These are phyloP conservation scores for Gonatopus flavifemur DNA, from an alignment of 1,140 invertebrate species.

Conservation along the genomic window DNA sequence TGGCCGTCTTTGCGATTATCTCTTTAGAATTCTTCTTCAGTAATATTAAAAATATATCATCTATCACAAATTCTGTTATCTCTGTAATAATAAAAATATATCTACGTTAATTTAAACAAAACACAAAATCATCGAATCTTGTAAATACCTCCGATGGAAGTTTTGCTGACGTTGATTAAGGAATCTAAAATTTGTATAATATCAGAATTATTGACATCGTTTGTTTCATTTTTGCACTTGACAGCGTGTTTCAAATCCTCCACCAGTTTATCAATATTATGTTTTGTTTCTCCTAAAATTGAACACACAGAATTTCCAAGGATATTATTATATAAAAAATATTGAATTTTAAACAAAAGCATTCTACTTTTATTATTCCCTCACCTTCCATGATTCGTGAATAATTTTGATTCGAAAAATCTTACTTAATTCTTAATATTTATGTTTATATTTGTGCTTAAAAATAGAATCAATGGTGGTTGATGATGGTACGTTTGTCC, in stretches of 20 bases:
- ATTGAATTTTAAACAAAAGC: too few relatives aligned
- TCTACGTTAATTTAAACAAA: not conserved
- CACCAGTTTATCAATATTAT: slow-evolving; percentile 29
- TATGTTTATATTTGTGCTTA: too few relatives aligned
- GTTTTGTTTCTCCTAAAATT: slow-evolving; percentile 25
- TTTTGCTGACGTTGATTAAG: slow-evolving; percentile 29
- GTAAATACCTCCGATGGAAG: slow-evolving; percentile 26
- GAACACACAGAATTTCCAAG: too few relatives aligned
- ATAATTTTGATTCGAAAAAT: too few relatives aligned
- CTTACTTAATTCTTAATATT: too few relatives aligned
- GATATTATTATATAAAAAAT: too few relatives aligned
- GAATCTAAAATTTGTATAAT: slow-evolving; percentile 33
- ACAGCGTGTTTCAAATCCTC: slow-evolving; percentile 26
- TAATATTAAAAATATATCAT: slow-evolving; percentile 43
- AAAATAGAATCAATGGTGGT: too few relatives aligned
- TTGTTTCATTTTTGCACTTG: slow-evolving; percentile 17
- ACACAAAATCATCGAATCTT: not conserved
- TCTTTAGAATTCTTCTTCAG: slow-evolving; percentile 35
- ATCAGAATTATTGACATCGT: slow-evolving; percentile 12
- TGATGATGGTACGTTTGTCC: too few relatives aligned
- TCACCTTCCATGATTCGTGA: too few relatives aligned
- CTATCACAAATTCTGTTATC: slow-evolving; percentile 27
- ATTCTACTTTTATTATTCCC: too few relatives aligned
- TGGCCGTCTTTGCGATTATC: slow-evolving; percentile 54
- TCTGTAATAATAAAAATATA: slow-evolving; percentile 26